phyloP scores from a whole-genome alignment of 2,113 vertebrate genomes.

The Paramormyrops kingsleyae region DNA sequence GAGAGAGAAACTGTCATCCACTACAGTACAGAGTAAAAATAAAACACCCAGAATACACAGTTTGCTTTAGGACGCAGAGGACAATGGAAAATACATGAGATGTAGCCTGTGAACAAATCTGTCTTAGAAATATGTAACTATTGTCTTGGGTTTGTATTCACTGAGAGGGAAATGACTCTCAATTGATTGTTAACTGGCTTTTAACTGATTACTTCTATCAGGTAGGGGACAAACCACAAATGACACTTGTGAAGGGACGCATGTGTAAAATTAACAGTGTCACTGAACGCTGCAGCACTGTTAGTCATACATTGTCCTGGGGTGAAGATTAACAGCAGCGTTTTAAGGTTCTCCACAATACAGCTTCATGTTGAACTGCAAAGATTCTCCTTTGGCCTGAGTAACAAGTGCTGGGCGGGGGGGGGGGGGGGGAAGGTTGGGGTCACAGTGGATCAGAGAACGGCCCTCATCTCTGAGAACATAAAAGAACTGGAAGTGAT shows the following conservation, averaged over 20 bases:
- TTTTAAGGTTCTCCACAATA: background rate
- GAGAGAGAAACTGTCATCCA: slow-evolving; percentile 15
- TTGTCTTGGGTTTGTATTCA: background rate
- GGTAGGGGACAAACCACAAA: background rate
- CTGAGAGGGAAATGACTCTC: background rate
- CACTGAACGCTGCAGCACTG: background rate
- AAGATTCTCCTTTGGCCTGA: background rate
- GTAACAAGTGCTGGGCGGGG: background rate
- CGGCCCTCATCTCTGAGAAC: background rate
- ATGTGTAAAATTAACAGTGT: background rate
- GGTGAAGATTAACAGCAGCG: background rate
- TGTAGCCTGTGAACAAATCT: background rate
- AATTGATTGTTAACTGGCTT: background rate
- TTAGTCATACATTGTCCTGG: background rate
- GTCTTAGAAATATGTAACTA: background rate
- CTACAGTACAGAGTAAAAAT: background rate
- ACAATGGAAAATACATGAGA: background rate
- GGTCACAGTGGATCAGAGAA: background rate
- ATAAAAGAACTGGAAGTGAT: background rate
- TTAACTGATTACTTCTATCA: background rate
- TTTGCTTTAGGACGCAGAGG: background rate
- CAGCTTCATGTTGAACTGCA: background rate
- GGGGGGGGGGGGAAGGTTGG: too few species aligned
- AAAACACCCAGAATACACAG: background rate
- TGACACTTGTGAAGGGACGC: background rate